Evolutionary conservation across 2,888 invertebrate genomes (phyloP), one percentile per base, ranked within the genome.

Genomic region (Liposcelis brunnea): DNA sequence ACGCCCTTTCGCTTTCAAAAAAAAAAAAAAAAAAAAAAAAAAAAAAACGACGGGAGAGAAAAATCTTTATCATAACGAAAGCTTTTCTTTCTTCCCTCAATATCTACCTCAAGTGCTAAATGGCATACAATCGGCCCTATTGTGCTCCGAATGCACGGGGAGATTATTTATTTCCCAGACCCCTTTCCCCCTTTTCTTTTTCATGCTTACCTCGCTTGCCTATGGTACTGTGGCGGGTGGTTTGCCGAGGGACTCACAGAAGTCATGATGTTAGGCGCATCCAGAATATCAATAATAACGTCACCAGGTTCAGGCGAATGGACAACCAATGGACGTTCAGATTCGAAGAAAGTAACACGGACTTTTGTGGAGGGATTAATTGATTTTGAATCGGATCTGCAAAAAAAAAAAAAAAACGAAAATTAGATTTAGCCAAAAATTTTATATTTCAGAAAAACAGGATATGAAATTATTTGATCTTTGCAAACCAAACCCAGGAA

Each of bases 301-400:
- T 64, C 60, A 48, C 64, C 65, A 53, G 69, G 68, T 60, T 73
- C 70, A 31, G 71, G 71, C 56, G 76, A 75, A 63, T 69, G 77
- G 57, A 76, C 68, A 53, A 67, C 66, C 69, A 80, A 77, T 52
- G 83, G 82, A 64, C 78, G 74, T 61, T 73, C 80, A 62, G 80
- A 80, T 68, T 83, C 83, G 68, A 78, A 84, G 68, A 84, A 83
- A 54, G 80, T 79, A 59, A 84, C 84, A 55, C 82, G 77, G 50
- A 84, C 83, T 65, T 78, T 52, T 43, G 49, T 80, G 55, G 79
- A 77, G 59, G 80, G 73, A 67, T 80, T 50, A 46, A 50, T 51
- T 12, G 37, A 36, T n/a, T n/a, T 26, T 26, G 26, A 26, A 8
- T 26, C 26, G 26, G 26, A 26, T 26, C 26, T 26, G 26, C 8